Evolutionary conservation across 2,888 invertebrate species (phyloP).

Genomic region (Nudaria mundana): DNA sequence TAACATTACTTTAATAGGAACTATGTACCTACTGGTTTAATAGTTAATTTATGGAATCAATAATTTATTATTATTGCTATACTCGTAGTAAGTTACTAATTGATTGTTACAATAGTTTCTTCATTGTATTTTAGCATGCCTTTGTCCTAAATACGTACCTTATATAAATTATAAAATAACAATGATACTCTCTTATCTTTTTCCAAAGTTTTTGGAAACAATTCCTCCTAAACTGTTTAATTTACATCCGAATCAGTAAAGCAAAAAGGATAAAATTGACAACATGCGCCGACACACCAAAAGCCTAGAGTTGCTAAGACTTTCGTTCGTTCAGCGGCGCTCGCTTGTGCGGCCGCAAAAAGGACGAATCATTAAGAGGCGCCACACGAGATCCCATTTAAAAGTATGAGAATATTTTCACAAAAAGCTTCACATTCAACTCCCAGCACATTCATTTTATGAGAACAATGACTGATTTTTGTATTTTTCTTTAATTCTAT

Average conservation of each 20-base stretch:
- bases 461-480: constrained; percentile 82
- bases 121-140: too few species aligned
- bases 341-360: constrained; percentile 62
- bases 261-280: constrained; percentile 67
- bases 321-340: constrained; percentile 50
- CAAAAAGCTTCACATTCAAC: constrained; percentile 80
- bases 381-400: constrained; percentile 81
- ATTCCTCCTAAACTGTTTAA: constrained; percentile 75
- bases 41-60: too few species aligned
- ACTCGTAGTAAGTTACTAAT: too few species aligned
- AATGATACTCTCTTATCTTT: constrained; percentile 42
- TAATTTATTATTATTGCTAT: too few species aligned
- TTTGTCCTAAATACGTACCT: too few species aligned
- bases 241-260: constrained; percentile 70
- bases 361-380: constrained; percentile 79
- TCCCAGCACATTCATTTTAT: constrained; percentile 81
- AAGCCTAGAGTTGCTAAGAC: constrained; percentile 66
- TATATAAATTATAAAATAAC: constrained; percentile 30
- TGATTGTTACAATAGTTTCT: too few species aligned
- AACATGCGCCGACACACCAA: constrained; percentile 75
- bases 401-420: constrained; percentile 81
- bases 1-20: too few species aligned
- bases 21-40: too few species aligned
- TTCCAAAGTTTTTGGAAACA: constrained; percentile 50
- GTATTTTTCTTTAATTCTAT: constrained; percentile 81